Base-by-base conservation (phyloP, 2,113 vertebrate genomes). In the Sander vitreus region DNA sequence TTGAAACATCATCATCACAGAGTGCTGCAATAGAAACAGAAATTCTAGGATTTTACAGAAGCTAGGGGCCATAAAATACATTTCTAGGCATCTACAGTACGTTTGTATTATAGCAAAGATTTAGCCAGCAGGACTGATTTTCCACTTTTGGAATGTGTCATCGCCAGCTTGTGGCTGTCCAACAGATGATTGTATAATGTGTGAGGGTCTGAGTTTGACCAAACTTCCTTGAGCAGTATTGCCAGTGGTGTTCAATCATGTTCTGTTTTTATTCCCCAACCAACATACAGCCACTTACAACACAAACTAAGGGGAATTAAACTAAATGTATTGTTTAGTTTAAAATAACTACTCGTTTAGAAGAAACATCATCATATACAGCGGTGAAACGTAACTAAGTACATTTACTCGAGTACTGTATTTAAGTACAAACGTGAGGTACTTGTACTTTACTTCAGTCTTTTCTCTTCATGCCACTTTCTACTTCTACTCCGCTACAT, bases 1-100 rank as follows among this genome's bases (percentile, higher is more conserved):
- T 91, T 88, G 82, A 86, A 92, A 88, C 91, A 85, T 90, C 87
- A 75, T 81, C 84, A 87, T 86, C 81, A 80, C 70, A 89, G 71
- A 87, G 64, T 53, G n/a, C 81, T 75, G 83, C 77, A 85, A 64
- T 18, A 54, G 73, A 85, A 88, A 85, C 73, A 86, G 79, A 83
- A 84, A 87, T 73, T 85, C 62, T 65, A 64, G 76, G 75, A 83
- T 83, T 85, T 87, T 85, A 78, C 62, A 55, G 68, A 81, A 82
- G 85, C 78, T 30, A 0, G 36, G 48, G 82, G 43, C 79, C 79
- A 84, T 57, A 65, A 53, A 79, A 74, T 43, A 39, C 36, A 81
- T 86, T 82, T 85, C 57, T 69, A 25, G 68, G 75, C 64, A 82
- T 87, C 80, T 78, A 39, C 3, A 27, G 30, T 30, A 33, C 39